Conservation (phyloP, 2,797 vertebrate species). For the Alectoris magna region DNA sequence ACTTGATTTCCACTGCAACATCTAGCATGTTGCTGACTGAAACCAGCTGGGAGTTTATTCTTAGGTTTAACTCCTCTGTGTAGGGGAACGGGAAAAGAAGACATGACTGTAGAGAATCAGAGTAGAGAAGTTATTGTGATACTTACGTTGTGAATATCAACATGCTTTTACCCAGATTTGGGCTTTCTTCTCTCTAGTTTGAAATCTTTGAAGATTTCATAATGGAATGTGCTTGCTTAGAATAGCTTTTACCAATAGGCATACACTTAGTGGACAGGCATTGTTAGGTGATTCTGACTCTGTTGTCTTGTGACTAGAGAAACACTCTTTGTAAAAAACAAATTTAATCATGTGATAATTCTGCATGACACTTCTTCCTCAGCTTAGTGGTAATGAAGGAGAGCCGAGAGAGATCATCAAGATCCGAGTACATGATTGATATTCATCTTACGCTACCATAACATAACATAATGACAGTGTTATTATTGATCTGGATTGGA, state of each 20-base stretch:
- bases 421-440: background rate
- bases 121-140: background rate
- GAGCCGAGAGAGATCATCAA: background rate
- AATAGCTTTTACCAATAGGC: background rate
- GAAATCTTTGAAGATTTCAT: background rate
- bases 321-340: background rate
- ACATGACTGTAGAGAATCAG: background rate
- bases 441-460: background rate
- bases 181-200: background rate
- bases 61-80: background rate
- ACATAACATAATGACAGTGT: background rate
- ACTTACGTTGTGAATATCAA: background rate
- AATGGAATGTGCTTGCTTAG: background rate
- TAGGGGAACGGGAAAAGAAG: background rate
- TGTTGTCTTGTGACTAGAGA: background rate
- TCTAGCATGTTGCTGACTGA: background rate
- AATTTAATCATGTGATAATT: accelerated
- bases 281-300: background rate
- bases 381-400: background rate
- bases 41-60: background rate
- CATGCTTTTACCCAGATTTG: background rate
- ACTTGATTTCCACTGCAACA: background rate
- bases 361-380: background rate
- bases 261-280: background rate
- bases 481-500: background rate